These are phyloP conservation scores for Drosophila percnosoma DNA, from an alignment of 2,888 invertebrate species.

Conservation along the genomic window DNA sequence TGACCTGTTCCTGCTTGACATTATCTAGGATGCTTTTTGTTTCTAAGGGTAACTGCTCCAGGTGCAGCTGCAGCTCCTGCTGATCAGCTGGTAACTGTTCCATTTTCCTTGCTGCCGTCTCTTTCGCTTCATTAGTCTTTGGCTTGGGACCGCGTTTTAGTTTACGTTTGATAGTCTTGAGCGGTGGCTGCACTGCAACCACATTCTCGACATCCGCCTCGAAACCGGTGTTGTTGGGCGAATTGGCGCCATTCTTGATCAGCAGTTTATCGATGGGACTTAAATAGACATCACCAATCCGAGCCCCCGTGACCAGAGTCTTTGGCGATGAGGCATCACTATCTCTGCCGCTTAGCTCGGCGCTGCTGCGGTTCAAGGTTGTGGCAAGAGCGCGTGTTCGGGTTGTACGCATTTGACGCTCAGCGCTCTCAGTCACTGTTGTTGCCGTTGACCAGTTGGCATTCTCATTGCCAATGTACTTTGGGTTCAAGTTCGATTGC, in stretches of 20 bases:
- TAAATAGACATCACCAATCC: conserved; percentile 34
- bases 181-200: not conserved
- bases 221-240: conserved; percentile 72
- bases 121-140: conserved; percentile 18
- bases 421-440: conserved; percentile 50
- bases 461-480: conserved; percentile 81
- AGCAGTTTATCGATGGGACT: conserved; percentile 84
- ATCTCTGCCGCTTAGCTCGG: conserved; percentile 34
- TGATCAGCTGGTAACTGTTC: not conserved
- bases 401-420: conserved; percentile 57
- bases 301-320: not conserved
- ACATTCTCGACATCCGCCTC: conserved; percentile 67
- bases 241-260: conserved; percentile 78
- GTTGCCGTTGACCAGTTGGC: conserved; percentile 59
- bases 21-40: not conserved
- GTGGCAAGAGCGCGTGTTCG: conserved; percentile 56
- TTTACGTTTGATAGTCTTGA: conserved; percentile 58
- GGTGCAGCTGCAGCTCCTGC: not conserved
- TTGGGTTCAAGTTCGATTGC: conserved; percentile 82
- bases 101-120: not conserved
- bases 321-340: conserved; percentile 47
- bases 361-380: conserved; percentile 23
- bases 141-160: conserved; percentile 50
- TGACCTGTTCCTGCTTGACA: not conserved
- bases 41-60: not conserved